Evolutionary conservation across 2,888 invertebrate species (phyloP), one percentile per base, ranked within the genome.

Genomic region (Alloplasta piceator): DNA sequence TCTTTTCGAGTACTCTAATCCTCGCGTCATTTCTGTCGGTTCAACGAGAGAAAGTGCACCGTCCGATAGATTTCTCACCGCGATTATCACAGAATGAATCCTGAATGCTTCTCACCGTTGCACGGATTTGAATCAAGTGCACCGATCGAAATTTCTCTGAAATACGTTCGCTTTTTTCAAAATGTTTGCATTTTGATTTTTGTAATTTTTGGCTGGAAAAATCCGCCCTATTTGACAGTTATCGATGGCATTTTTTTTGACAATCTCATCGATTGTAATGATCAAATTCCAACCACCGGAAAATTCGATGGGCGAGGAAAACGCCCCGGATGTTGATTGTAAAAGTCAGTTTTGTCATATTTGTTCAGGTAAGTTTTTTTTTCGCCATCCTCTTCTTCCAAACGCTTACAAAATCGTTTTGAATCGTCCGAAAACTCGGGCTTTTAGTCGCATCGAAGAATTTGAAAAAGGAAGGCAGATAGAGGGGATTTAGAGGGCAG

Each of bases 291-390:
- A 3, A 26, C 3, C 26, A 3, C 26, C 26, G 26, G 26, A 26
- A 26, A 26, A 26, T 26, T 48, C 12, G 48, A 48, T 48, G 48
- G 9, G 48, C 10, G 48, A 48, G 5, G 48, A 14, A 66, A 64
- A 77, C 64, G 75, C 75, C 80, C 79, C 67, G 68, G 76, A 72
- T 73, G 73, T 74, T 70, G 55, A 26, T 73, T 41, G 64, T 64
- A 67, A n/a, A n/a, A 68, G 77, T 66, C 46, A 80, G 43, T 50
- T 63, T 58, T 55, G 73, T 73, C 55, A 46, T 10, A 63, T 50
- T 77, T 52, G 26, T 60, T 52, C 39, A 48, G 36, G 41, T 60
- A 50, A 12, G 41, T 38, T 48, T 10, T 39, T 66, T 64, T 71
- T 66, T 68, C 38, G 56, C 36, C 50, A 26, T 26, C 26, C 63